Evolutionary conservation across 1,140 invertebrate genomes (phyloP).

Genomic region (Monochamus saltuarius): DNA sequence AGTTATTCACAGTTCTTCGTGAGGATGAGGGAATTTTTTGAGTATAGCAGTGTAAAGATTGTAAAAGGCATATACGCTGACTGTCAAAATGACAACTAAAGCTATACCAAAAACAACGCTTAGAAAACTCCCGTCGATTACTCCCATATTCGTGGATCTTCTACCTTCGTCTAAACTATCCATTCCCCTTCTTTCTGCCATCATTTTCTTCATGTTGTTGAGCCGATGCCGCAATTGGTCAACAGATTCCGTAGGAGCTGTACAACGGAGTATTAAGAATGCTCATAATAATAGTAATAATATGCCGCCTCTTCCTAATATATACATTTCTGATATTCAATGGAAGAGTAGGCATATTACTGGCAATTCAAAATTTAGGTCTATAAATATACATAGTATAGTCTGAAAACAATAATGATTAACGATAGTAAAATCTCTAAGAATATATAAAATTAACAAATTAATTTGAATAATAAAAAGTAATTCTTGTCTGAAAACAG

Average conservation of each 20-base stretch:
- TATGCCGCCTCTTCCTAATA: too few species aligned
- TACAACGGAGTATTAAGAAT: too few species aligned
- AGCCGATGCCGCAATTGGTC: slow-evolving; percentile 75
- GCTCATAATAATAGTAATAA: too few species aligned
- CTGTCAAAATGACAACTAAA: slow-evolving; percentile 72
- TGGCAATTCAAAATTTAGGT: too few species aligned
- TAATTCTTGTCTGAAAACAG: too few species aligned
- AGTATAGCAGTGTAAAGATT: slow-evolving; percentile 77
- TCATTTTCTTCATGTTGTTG: slow-evolving; percentile 74
- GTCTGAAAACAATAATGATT: too few species aligned
- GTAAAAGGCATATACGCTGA: slow-evolving; percentile 80
- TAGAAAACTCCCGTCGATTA: slow-evolving; percentile 78
- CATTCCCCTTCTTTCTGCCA: slow-evolving; percentile 66
- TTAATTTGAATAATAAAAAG: too few species aligned
- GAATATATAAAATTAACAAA: too few species aligned
- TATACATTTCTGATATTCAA: too few species aligned
- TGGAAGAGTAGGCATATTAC: too few species aligned
- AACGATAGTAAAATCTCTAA: too few species aligned
- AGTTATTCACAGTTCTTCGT: slow-evolving; percentile 68
- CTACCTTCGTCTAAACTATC: slow-evolving; percentile 53
- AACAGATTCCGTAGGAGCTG: slow-evolving; percentile 59
- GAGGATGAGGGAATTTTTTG: slow-evolving; percentile 75
- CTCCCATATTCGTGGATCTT: slow-evolving; percentile 52
- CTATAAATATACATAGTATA: too few species aligned
- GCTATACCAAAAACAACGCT: slow-evolving; percentile 76